These are phyloP conservation scores for Drosophila parvula DNA, from an alignment of 1,140 invertebrate species.

Conservation along the genomic window DNA sequence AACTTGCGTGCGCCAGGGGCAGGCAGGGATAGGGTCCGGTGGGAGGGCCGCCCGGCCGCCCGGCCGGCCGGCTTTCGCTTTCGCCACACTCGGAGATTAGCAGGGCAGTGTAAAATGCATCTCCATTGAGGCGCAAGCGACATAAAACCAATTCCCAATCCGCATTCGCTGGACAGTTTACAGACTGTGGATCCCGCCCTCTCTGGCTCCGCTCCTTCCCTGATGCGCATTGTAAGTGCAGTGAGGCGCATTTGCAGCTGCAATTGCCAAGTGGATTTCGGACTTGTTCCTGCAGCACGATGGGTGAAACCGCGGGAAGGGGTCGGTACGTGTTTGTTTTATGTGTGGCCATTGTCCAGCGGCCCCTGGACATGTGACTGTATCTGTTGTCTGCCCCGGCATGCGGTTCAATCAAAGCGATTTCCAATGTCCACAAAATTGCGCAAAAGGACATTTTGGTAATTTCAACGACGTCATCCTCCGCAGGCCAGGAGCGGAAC, in stretches of 20 bases:
- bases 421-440: constrained; percentile 83
- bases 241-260: constrained; percentile 76
- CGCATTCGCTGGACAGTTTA: constrained; percentile 59
- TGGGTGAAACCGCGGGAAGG: constrained; percentile 16
- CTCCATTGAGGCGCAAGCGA: constrained; percentile 79
- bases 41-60: constrained; percentile 8
- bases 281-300: constrained; percentile 48
- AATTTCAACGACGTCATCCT: constrained; percentile 69
- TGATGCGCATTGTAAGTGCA: constrained; percentile 74
- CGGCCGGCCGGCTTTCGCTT: constrained; percentile 38
- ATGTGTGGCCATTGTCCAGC: constrained; percentile 77
- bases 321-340: constrained; percentile 71
- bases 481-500: constrained; percentile 27
- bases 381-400: constrained; percentile 64
- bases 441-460: constrained; percentile 82
- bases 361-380: constrained; percentile 39
- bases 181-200: constrained; percentile 35
- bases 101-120: constrained; percentile 77
- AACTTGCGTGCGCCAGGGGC: constrained; percentile 33
- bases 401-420: constrained; percentile 82
- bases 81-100: constrained; percentile 74
- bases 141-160: constrained; percentile 77
- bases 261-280: constrained; percentile 77
- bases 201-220: constrained; percentile 6
- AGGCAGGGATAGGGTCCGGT: not conserved